Evolutionary conservation across 2,113 vertebrate genomes (phyloP).

Genomic region (Rostratula benghalensis): DNA sequence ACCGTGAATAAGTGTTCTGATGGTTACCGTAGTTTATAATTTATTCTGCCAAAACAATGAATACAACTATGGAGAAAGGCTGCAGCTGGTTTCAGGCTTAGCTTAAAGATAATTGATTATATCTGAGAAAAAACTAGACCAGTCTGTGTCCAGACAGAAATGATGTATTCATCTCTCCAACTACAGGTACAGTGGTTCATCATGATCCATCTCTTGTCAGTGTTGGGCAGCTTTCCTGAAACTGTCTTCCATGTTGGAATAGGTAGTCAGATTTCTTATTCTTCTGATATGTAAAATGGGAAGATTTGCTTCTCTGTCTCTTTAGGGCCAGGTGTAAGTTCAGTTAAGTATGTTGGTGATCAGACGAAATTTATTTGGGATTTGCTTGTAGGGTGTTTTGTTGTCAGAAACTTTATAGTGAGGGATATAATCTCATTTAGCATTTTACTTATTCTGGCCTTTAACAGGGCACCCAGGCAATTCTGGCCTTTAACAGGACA

Average conservation of each 20-base stretch:
- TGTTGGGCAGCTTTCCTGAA: not conserved
- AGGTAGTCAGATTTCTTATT: not conserved
- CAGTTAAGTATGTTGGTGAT: not conserved
- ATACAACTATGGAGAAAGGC: not conserved
- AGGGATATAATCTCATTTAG: not conserved
- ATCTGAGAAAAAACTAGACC: not conserved
- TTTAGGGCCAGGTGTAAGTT: not conserved
- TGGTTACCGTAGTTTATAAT: not conserved
- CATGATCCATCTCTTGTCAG: not conserved
- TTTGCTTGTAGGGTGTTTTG: accelerated
- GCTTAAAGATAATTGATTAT: not conserved
- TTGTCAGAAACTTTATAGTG: not conserved
- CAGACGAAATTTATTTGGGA: not conserved
- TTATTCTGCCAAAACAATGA: not conserved
- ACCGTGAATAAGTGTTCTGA: not conserved
- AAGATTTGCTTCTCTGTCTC: not conserved
- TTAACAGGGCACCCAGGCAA: not conserved
- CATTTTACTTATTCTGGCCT: not conserved
- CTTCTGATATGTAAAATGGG: not conserved
- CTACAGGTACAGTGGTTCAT: not conserved
- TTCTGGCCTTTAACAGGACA: not conserved
- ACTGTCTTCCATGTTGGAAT: not conserved
- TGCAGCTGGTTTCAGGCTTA: not conserved
- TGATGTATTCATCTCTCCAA: not conserved
- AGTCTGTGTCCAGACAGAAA: not conserved